Base-by-base conservation (phyloP, 2,113 vertebrate genomes). In the Hypomesus transpacificus region DNA sequence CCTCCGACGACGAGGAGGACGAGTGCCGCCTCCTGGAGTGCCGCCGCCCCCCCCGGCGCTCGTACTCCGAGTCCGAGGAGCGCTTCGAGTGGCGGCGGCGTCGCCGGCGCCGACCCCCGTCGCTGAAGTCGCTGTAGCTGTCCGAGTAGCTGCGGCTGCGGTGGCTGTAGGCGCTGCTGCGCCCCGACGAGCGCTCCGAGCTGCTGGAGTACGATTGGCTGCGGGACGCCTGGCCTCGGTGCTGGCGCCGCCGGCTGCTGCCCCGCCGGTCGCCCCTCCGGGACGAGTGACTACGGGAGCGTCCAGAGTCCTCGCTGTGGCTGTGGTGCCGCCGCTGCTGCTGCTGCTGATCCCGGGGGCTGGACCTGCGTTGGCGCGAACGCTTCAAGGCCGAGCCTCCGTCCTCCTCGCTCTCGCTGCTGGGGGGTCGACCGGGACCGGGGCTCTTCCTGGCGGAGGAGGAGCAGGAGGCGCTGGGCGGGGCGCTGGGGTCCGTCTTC, bases 41-140 rank as follows among this genome's bases (percentile, higher is more conserved):
- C 74, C 90, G 92, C 54, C 92, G 88, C 69, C 89, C 92, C 70
- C 89, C 92, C 69, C 89, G 78, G 2, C 89, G 88, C 78, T 91
- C 90, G n/a, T 96, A 98, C 75, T 99, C 96, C 0, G 96, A 98
- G 75, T 96, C 97, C 0, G 96, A 96, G 16, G 94, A 98, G 0
- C 89, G 94, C 75, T 97, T 95, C 0, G 95, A 95, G 69, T 71
- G 75, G 24, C 69, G 75, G 24, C 69, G 91, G 39, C 39, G 75
- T 21, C 69, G 81, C 18, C 80, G 91, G 9, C 39, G 59, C 68
- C 70, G 87, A 2, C 82, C 90, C 75, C 14, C 91, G 13, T 93
- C 92, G 6, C 96, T 99, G 80, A 98, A 96, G 77, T 96, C 96
- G 7, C 95, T 98, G 75, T 98, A 98, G 84, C 95, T 98, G 72